phyloP scores from a whole-genome alignment of 2,888 invertebrate genomes.

The Argyresthia albistria region DNA sequence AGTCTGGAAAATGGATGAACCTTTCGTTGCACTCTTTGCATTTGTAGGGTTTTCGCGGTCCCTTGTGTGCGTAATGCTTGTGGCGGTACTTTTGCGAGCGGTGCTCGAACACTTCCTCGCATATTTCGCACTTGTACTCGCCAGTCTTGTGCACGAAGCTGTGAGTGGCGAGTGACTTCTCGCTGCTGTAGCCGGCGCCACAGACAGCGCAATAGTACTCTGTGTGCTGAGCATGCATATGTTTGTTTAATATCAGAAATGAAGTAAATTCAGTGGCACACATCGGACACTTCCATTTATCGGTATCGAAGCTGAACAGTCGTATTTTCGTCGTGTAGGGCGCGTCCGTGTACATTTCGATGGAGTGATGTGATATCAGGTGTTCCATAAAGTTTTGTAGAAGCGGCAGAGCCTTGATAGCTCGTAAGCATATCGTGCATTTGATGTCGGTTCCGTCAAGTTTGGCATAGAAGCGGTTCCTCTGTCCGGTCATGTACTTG shows the following conservation, averaged over 20 bases:
- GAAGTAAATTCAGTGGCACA: conserved; percentile 26
- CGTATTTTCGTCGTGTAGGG: conserved; percentile 50
- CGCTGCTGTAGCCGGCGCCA: conserved; percentile 4
- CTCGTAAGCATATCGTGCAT: conserved; percentile 48
- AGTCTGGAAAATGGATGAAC: conserved; percentile 16
- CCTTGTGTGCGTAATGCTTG: too few relatives aligned
- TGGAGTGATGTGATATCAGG: too few relatives aligned
- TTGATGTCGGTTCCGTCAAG: conserved; percentile 19
- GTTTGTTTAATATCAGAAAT: conserved; percentile 29
- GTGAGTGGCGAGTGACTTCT: conserved; percentile 6
- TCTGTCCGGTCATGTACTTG: conserved; percentile 50
- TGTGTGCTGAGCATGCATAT: conserved; percentile 30
- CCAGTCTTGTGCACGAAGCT: conserved; percentile 14
- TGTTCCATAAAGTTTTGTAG: too few relatives aligned
- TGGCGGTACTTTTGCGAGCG: too few relatives aligned
- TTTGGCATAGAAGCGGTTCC: conserved; percentile 42
- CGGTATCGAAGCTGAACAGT: conserved; percentile 40
- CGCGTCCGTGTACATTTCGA: neutral
- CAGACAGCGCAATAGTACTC: conserved; percentile 13
- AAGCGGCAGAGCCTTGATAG: neutral
- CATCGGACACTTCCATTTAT: conserved; percentile 23
- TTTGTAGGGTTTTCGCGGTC: conserved; percentile 9
- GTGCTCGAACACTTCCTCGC: neutral
- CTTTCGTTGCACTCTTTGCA: conserved; percentile 20
- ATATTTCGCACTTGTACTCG: conserved; percentile 18